phyloP scores from a whole-genome alignment of 2,797 vertebrate species.

The Acanthurus lineatus region DNA sequence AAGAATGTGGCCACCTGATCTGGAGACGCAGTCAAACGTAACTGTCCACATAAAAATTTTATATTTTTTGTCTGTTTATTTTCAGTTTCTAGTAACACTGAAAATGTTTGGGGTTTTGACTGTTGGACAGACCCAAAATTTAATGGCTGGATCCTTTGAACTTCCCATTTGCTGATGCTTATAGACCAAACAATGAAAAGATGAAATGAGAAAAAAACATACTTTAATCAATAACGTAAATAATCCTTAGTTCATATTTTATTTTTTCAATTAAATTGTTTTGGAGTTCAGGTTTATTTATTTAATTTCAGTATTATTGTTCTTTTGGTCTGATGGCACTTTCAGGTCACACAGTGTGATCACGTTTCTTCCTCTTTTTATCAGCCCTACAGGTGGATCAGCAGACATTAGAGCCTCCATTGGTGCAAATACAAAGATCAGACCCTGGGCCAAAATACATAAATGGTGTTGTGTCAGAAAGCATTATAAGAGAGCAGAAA shows the following conservation, averaged over 20 bases:
- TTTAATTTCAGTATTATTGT: too few species aligned
- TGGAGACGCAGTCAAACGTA: too few species aligned
- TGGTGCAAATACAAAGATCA: slow-evolving; percentile 17
- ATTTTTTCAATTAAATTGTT: background rate
- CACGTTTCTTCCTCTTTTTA: slow-evolving; percentile 13
- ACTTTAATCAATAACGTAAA: background rate
- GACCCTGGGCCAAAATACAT: slow-evolving; percentile 26
- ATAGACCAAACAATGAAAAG: background rate
- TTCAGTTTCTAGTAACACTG: background rate
- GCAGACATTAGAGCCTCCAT: slow-evolving; percentile 27
- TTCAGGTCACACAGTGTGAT: background rate
- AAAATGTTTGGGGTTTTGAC: background rate
- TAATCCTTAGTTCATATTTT: background rate
- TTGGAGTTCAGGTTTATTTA: background rate
- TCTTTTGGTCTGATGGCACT: background rate
- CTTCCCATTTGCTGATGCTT: background rate
- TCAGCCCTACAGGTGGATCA: slow-evolving; percentile 40
- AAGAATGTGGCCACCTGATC: background rate
- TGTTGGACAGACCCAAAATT: background rate
- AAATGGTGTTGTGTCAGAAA: slow-evolving; percentile 50
- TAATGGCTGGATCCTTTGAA: background rate
- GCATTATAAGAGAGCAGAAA: slow-evolving; percentile 49
- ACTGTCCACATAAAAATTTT: too few species aligned
- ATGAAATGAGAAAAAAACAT: background rate
- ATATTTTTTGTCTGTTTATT: background rate